Conservation (phyloP, 2,797 vertebrate genomes). For the Tenualosa thibaudeaui region DNA sequence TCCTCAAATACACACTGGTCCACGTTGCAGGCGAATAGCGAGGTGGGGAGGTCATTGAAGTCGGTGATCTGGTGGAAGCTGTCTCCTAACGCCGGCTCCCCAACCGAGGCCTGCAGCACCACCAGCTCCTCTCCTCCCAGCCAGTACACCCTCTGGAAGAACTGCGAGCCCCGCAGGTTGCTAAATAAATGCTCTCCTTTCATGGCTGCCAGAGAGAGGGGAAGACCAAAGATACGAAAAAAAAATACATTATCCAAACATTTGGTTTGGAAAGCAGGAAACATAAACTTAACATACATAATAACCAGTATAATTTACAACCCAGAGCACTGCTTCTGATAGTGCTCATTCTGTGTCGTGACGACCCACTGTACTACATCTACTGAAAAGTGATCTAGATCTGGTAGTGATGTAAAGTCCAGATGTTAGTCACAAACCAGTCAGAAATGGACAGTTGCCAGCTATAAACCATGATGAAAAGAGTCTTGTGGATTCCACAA, state of each 20-base stretch:
- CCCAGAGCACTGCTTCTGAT: neutral
- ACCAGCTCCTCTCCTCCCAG: conserved; percentile 73
- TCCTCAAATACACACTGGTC: conserved; percentile 86
- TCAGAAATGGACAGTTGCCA: neutral
- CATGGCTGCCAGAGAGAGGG: conserved; percentile 70
- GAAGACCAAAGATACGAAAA: neutral
- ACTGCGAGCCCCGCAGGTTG: conserved; percentile 69
- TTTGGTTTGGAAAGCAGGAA: neutral
- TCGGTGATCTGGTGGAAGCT: conserved; percentile 82
- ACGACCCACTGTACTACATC: neutral
- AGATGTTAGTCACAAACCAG: neutral
- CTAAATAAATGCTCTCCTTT: conserved; percentile 80
- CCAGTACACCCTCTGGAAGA: conserved; percentile 62
- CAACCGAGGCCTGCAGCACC: conserved; percentile 73
- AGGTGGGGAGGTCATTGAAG: conserved; percentile 84
- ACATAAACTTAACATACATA: neutral
- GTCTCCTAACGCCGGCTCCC: conserved; percentile 70
- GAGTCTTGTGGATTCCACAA: neutral
- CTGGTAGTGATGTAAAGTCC: neutral
- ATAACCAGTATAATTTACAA: neutral
- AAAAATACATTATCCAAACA: neutral
- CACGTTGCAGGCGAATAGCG: conserved; percentile 83
- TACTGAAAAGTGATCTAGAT: neutral
- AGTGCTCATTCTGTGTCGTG: neutral
- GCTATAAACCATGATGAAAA: neutral